Base-by-base conservation (phyloP, 2,888 invertebrate species). In the Cheilosia pagana region DNA sequence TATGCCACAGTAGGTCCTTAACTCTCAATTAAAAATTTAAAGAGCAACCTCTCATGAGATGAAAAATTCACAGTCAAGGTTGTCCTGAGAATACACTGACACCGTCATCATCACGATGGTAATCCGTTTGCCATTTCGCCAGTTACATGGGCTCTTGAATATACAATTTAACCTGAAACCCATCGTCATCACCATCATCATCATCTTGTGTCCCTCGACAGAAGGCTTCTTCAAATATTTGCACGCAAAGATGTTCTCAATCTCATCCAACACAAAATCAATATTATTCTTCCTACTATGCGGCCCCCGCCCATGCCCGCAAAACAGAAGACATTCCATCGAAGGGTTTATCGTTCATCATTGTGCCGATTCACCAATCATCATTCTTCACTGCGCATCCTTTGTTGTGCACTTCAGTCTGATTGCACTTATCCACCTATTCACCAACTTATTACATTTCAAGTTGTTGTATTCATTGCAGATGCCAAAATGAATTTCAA, bases 401-500 rank as follows among this genome's bases (percentile, higher is more conserved):
- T 78, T 78, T 83, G 72, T 79, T 70, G 65, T 74, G 57, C 74
- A 74, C 78, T 78, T 83, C 43, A 65, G 59, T 57, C 45, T 70
- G 79, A 75, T 75, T 83, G 79, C 79, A 83, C 83, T 83, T 74
- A 83, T 74, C 83, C 59, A 79, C 74, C 83, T 76, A 59, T 78
- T 83, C 78, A 78, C 62, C 57, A 72, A 79, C 67, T 83, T 74
- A 78, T 83, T 78, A 78, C 72, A 79, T 83, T 83, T 74, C 70
- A 74, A 83, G 83, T 70, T 75, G 68, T 59, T 76, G 53, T 79
- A 74, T 74, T 83, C 83, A 79, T 65, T 79, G 79, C 48, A 67
- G 63, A 79, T 74, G 63, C 79, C 79, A 60, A 75, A 83, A 83
- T 83, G 79, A 83, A 83, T 83, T 83, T 79, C 79, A 83, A 83